Conservation (phyloP, 2,797 vertebrate genomes). For the Hemibagrus guttatus region DNA sequence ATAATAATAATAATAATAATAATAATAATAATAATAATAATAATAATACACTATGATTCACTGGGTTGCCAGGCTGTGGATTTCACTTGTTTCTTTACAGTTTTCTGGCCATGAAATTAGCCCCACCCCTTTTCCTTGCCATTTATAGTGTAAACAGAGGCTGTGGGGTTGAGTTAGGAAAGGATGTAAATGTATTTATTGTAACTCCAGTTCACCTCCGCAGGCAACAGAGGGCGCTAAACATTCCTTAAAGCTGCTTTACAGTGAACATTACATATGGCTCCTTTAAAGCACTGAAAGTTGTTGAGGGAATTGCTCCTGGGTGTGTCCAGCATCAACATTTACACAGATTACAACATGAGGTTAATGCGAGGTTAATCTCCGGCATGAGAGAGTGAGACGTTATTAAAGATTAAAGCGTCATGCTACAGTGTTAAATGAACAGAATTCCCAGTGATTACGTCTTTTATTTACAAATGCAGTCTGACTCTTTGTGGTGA, state of each 20-base stretch:
- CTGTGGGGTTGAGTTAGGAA: neutral
- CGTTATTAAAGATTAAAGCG: neutral
- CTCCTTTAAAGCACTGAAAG: neutral
- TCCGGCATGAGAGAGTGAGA: neutral
- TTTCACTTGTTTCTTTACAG: neutral
- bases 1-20: neutral
- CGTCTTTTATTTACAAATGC: neutral
- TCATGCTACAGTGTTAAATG: neutral
- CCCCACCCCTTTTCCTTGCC: neutral
- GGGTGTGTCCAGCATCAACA: neutral
- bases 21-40: no score
- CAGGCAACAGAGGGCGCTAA: neutral
- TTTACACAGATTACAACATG: slow-evolving; percentile 15
- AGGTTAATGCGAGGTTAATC: slow-evolving; percentile 7
- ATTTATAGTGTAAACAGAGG: neutral
- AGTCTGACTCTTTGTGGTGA: neutral
- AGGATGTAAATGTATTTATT: neutral
- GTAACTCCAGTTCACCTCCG: neutral
- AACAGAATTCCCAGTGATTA: neutral
- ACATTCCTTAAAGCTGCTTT: neutral
- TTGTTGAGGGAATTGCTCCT: neutral
- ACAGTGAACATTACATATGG: neutral
- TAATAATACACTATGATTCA: neutral
- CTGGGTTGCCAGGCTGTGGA: neutral
- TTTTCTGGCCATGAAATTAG: neutral